Conservation (phyloP, 2,888 invertebrate genomes). For the Rhingia campestris region DNA sequence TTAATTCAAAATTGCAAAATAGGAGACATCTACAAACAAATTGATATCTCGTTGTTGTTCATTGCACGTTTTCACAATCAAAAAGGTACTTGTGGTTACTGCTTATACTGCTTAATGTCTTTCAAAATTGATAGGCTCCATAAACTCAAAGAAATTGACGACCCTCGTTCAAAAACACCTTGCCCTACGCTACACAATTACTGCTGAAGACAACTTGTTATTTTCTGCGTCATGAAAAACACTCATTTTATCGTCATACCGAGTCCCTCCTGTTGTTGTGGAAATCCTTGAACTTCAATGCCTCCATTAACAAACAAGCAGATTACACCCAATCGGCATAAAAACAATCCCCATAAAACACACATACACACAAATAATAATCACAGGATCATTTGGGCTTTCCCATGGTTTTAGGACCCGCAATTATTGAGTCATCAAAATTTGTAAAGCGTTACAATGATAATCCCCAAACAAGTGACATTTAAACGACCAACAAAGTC, state of each 20-base stretch:
- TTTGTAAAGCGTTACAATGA: constrained; percentile 50
- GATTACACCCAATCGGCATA: constrained; percentile 4
- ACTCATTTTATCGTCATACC: background rate
- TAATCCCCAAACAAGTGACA: constrained; percentile 45
- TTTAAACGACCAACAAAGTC: constrained; percentile 47
- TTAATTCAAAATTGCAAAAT: no score
- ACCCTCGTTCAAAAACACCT: background rate
- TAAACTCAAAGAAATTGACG: background rate
- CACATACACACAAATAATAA: constrained; percentile 32
- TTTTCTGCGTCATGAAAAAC: background rate
- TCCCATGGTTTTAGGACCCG: constrained; percentile 20
- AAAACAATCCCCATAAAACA: constrained; percentile 22
- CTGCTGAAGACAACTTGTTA: background rate
- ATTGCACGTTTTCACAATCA: no score
- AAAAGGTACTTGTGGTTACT: background rate
- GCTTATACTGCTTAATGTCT: background rate
- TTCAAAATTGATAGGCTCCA: background rate
- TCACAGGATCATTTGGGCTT: constrained; percentile 49
- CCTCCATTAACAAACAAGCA: constrained; percentile 18
- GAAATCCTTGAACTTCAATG: constrained; percentile 23
- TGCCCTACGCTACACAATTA: background rate
- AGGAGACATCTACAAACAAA: no score
- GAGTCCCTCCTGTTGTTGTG: background rate
- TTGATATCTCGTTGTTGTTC: no score
- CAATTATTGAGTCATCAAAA: constrained; percentile 52